A percentile compares a stretch with the other conserved stretches of the same genome.
phyloP scores from a whole-genome alignment of 2,113 vertebrate species.

The Pluvialis apricaria region DNA sequence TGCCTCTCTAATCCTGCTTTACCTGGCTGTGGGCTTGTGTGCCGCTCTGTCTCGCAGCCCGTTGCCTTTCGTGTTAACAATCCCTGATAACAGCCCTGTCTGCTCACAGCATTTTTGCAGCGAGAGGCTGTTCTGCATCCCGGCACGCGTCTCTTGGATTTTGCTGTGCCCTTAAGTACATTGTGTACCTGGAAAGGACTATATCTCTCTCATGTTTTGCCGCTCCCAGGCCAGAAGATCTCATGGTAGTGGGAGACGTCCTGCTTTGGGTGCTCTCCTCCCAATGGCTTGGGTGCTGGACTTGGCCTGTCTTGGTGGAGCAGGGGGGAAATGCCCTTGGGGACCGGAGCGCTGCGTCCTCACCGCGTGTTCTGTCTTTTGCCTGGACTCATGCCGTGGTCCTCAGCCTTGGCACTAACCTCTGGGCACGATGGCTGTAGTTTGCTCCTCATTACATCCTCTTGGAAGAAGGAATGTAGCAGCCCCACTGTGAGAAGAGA shows the following conservation, averaged over 20 bases:
- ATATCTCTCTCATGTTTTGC: background rate
- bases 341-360: background rate
- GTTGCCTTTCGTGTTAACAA: background rate
- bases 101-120: background rate
- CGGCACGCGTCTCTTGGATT: background rate
- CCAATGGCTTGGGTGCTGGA: background rate
- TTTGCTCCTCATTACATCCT: background rate
- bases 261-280: background rate
- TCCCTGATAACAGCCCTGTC: background rate
- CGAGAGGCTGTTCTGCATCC: background rate
- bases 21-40: background rate
- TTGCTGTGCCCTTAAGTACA: background rate
- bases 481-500: background rate
- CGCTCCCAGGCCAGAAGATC: background rate
- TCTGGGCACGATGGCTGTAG: accelerated
- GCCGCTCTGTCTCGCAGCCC: background rate
- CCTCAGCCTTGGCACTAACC: background rate
- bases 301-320: background rate
- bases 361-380: background rate
- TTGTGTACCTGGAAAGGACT: background rate
- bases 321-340: background rate
- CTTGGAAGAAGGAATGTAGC: background rate
- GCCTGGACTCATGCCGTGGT: background rate
- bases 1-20: background rate
- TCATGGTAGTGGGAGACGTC: background rate